Evolutionary conservation across 2,797 vertebrate species (phyloP).

Genomic region (Iguana delicatissima): DNA sequence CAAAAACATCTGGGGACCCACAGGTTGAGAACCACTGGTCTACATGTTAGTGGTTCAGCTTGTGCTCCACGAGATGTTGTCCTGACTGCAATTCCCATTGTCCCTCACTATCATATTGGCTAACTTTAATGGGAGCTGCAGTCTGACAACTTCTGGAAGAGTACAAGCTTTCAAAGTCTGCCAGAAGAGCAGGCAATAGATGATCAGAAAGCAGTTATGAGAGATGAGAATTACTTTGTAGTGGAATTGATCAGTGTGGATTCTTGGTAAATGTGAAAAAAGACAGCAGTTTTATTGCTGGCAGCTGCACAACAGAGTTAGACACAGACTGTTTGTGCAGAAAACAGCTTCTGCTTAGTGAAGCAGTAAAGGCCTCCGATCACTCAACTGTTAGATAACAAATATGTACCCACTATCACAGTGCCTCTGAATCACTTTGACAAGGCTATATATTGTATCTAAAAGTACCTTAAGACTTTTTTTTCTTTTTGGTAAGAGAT

Average conservation of each 20-base stretch:
- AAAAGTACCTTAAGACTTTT: conserved; percentile 6
- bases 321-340: conserved; percentile 26
- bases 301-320: conserved; percentile 17
- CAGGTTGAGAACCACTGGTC: no score
- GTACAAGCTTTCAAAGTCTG: background rate
- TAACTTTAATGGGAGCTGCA: background rate
- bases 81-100: background rate
- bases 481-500: background rate
- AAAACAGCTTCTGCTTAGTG: conserved; percentile 44
- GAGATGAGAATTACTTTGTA: background rate
- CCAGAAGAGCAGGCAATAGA: background rate
- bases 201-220: background rate
- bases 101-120: background rate
- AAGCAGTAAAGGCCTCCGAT: conserved; percentile 30
- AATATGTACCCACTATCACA: conserved; percentile 23
- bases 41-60: background rate
- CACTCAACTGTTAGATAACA: conserved; percentile 32
- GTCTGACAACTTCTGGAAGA: background rate
- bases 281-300: conserved; percentile 1
- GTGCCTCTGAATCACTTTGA: conserved; percentile 21
- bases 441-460: conserved; percentile 17
- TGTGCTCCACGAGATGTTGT: background rate
- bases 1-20: no score
- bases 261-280: conserved; percentile 29
- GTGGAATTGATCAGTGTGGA: conserved; percentile 13